Evolutionary conservation across 2,797 vertebrate species (phyloP).

Genomic region (Falco cherrug): DNA sequence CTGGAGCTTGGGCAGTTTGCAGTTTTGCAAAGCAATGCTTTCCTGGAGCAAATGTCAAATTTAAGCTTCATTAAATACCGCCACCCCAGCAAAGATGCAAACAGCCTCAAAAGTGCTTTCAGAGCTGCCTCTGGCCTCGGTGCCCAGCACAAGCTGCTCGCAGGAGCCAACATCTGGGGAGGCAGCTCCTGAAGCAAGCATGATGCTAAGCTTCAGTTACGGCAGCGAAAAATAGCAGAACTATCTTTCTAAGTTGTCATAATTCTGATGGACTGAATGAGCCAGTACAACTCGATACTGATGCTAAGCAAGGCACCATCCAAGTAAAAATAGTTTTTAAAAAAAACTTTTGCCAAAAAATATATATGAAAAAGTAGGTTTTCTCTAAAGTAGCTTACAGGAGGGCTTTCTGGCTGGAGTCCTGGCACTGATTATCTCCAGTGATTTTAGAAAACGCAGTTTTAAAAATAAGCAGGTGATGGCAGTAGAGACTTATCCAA

Average conservation of each 20-base stretch:
- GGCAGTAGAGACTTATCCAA: neutral
- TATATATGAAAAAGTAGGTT: too few relatives aligned
- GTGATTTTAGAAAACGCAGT: neutral
- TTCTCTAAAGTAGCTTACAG: neutral
- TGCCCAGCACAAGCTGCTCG: neutral
- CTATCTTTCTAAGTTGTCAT: neutral
- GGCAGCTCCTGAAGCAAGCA: accelerated
- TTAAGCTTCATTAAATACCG: neutral
- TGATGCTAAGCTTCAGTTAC: neutral
- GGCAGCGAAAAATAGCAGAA: neutral
- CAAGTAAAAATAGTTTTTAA: neutral
- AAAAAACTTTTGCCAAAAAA: neutral
- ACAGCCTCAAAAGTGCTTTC: accelerated
- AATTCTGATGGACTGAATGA: neutral
- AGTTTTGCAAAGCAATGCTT: neutral
- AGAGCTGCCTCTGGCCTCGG: neutral
- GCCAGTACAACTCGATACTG: neutral
- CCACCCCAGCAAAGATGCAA: neutral
- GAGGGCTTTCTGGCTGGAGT: neutral
- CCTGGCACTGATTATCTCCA: accelerated
- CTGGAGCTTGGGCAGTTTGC: neutral
- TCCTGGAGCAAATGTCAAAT: neutral
- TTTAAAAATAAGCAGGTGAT: neutral
- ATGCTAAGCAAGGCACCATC: neutral
- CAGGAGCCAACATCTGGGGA: neutral